Base-by-base conservation (phyloP, 2,888 invertebrate species). In the Stegophylla sp. region DNA sequence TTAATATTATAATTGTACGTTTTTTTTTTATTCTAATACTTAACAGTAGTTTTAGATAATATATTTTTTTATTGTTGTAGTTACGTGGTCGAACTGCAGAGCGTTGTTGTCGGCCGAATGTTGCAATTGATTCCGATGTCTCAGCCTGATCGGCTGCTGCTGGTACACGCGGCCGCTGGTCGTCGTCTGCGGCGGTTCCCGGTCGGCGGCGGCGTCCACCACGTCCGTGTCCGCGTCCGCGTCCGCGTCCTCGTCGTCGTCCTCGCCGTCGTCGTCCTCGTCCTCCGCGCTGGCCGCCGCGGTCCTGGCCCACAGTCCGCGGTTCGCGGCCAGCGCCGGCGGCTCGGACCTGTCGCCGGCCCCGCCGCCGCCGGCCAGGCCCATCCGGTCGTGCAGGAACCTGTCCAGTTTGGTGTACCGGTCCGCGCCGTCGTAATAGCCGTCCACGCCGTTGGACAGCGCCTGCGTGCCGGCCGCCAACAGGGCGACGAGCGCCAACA, bases 321-420 rank as follows among this genome's bases (percentile, higher is more conserved):
- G 59, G n/a, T 63, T 71, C 17, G 61, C 13, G 51, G 51, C 26
- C n/a, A 51, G 71, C 26, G 23, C 48, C 34, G 69, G 48, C 34
- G 61, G 34, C 7, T 51, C 64, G 51, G 66, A 53, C 71, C 71
- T 48, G 69, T 69, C 61, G 34, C n/a, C 63, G 51, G 64, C 41
- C 69, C 71, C 34, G 61, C 61, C 61, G 26, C 34, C 34, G 34
- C 76, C 66, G n/a, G 34, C 63, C 45, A 79, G 23, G 41, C 79
- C 79, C 69, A 79, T 71, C n/a, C 79, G 28, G 41, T 79, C 79
- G 34, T 79, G 79, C 59, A 79, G 17, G 51, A 79, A 79, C 59
- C 53, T 34, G 63, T 79, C 79, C 23, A 79, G 51, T 17, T 51
- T 79, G 48, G 79, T 13, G 23, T 48, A 79, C 69, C 79, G 48